Evolutionary conservation across 2,888 invertebrate genomes (phyloP), one percentile per base, ranked within the genome.

Genomic region (Azorinus chamasolen): DNA sequence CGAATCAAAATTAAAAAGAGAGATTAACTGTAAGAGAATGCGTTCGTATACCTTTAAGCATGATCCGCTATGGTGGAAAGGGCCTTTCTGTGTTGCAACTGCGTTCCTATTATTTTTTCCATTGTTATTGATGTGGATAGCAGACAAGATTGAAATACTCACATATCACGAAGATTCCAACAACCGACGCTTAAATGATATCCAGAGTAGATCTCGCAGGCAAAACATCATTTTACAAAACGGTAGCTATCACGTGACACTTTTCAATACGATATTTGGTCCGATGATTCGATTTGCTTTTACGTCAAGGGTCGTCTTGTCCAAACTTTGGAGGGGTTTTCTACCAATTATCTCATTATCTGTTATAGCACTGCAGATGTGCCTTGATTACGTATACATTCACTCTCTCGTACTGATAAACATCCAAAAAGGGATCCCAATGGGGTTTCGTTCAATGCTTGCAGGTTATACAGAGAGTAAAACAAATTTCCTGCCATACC

Each of bases 371-470:
- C 16, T 79, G 5, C 77, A 84, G 63, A 48, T 82, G 45, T 32
- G 57, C 14, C 57, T 80, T 2, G 76, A 84, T 62, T 64, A 58
- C 22, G 16, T 27, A 0, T 65, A 62, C 41, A 59, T 78, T 10
- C 27, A 59, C 25, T 50, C 59, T 10, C 70, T 71, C 50, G 69
- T 84, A 5, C 37, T 59, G 5, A 62, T 51, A 16, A 74, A 73
- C 50, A 68, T 82, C 1, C 18, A 58, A 0, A 75, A 71, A 32
- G 84, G 84, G 1, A 76, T 75, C 0, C 78, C 76, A 14, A 59
- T 81, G 48, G 82, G 79, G 10, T 84, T 84, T 61, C 50, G 79
- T 0, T 84, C 84, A 1, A 55, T 82, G 43, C 20, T 73, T 0
- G 70, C 84, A 4, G 84, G 84, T 27, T 80, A 69, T 55, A 18